Conservation (phyloP, 1,140 invertebrate species). For the Druon quercuslanigerum region DNA sequence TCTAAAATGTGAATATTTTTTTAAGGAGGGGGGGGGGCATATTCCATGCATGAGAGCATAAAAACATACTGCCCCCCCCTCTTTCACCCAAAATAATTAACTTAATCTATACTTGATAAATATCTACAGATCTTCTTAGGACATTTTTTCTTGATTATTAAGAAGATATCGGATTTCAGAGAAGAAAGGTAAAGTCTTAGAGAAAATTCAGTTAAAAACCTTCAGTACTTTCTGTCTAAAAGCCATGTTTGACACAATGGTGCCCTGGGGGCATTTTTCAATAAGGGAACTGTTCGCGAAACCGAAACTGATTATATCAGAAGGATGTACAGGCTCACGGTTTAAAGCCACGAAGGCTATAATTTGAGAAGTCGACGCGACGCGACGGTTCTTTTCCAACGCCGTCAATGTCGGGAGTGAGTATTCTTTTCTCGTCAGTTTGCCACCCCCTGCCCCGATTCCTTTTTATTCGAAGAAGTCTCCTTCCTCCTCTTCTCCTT, state of each 20-base stretch:
- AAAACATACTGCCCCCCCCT: too few species aligned
- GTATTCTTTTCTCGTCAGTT: conserved; percentile 57
- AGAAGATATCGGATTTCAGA: background rate
- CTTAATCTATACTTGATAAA: too few species aligned
- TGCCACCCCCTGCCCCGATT: conserved; percentile 39
- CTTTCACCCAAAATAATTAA: too few species aligned
- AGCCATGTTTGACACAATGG: background rate
- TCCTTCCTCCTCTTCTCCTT: conserved; percentile 42
- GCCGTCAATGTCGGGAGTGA: conserved; percentile 41
- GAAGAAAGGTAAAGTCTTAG: background rate
- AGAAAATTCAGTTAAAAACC: background rate
- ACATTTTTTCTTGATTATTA: too few species aligned
- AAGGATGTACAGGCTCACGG: conserved; percentile 40
- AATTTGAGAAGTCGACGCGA: conserved; percentile 56
- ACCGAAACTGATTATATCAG: conserved; percentile 43
- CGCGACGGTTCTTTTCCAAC: conserved; percentile 52
- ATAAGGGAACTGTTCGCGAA: conserved; percentile 9
- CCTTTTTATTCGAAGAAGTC: conserved; percentile 53
- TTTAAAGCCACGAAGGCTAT: conserved; percentile 55
- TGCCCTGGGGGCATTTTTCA: conserved; percentile 18
- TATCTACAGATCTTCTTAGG: too few species aligned
- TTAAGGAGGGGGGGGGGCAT: too few species aligned
- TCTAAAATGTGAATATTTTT: too few species aligned
- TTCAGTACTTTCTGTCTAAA: background rate
- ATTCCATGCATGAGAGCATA: too few species aligned